These are phyloP conservation scores for Chorisops tibialis DNA, from an alignment of 2,888 invertebrate genomes.

Conservation along the genomic window DNA sequence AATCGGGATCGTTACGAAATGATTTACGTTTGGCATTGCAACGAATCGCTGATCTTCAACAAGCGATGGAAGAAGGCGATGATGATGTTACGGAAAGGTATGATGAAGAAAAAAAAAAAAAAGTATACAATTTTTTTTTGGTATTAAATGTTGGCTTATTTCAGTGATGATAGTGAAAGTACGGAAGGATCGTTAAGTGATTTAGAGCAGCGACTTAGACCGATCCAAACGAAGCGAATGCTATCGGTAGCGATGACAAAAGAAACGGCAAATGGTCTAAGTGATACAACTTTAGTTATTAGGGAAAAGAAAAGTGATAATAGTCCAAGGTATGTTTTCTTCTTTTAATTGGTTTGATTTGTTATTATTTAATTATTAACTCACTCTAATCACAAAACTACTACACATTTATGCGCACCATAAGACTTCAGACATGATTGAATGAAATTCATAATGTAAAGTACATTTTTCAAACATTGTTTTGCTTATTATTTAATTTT, in stretches of 20 bases:
- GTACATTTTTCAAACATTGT: too few relatives aligned
- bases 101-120: slow-evolving; percentile 3
- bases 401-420: too few relatives aligned
- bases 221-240: slow-evolving; percentile 44
- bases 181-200: slow-evolving; percentile 47
- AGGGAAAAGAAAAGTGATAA: slow-evolving; percentile 48
- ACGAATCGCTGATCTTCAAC: slow-evolving; percentile 86
- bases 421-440: too few relatives aligned
- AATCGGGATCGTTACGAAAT: slow-evolving; percentile 67
- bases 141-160: too few relatives aligned
- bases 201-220: slow-evolving; percentile 48
- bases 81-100: slow-evolving; percentile 56
- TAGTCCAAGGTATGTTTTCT: slow-evolving; percentile 47
- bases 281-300: slow-evolving; percentile 47
- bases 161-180: slow-evolving; percentile 36
- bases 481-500: too few relatives aligned
- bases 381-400: too few relatives aligned
- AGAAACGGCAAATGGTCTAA: slow-evolving; percentile 35
- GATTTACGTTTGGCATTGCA: slow-evolving; percentile 86
- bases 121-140: neutral
- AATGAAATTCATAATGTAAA: too few relatives aligned
- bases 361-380: too few relatives aligned
- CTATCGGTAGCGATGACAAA: slow-evolving; percentile 35
- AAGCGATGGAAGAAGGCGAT: slow-evolving; percentile 85
- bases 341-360: neutral